A percentile compares a stretch with the other conserved stretches of the same genome.
These are phyloP conservation scores for Syndactyla subalaris DNA, from an alignment of 2,797 vertebrate species.

Conservation along the genomic window DNA sequence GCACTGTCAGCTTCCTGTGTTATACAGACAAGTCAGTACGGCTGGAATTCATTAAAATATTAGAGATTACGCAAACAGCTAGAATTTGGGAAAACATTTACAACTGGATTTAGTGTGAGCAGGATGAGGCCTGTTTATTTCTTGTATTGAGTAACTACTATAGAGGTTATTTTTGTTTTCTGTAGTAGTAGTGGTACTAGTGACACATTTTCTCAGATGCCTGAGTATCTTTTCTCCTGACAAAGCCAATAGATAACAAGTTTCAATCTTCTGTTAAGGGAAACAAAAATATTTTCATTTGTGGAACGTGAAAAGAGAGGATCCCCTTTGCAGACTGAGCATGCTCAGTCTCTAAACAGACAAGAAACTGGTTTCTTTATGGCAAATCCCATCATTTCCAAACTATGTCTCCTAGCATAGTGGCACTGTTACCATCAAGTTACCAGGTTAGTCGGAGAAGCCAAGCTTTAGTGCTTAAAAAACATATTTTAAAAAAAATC, in stretches of 20 bases:
- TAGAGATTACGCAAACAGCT: neutral
- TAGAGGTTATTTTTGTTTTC: neutral
- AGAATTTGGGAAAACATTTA: slow-evolving; percentile 17
- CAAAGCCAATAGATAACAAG: neutral
- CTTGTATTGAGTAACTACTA: neutral
- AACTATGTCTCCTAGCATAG: neutral
- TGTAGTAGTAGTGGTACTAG: neutral
- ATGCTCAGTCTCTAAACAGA: neutral
- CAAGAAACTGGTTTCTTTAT: neutral
- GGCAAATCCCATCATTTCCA: neutral
- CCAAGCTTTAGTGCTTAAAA: slow-evolving; percentile 28
- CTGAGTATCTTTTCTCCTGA: neutral
- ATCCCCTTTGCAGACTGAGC: neutral
- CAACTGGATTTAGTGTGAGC: neutral
- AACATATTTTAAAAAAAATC: slow-evolving; percentile 19
- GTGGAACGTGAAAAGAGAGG: neutral
- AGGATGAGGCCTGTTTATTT: neutral
- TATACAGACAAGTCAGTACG: neutral
- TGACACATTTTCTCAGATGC: neutral
- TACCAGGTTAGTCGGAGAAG: slow-evolving; percentile 34
- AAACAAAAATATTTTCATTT: neutral
- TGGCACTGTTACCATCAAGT: neutral
- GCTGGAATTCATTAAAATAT: neutral
- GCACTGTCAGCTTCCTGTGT: neutral
- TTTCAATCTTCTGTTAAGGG: neutral